phyloP scores from a whole-genome alignment of 2,797 vertebrate genomes.

The Gobionotothen gibberifrons region DNA sequence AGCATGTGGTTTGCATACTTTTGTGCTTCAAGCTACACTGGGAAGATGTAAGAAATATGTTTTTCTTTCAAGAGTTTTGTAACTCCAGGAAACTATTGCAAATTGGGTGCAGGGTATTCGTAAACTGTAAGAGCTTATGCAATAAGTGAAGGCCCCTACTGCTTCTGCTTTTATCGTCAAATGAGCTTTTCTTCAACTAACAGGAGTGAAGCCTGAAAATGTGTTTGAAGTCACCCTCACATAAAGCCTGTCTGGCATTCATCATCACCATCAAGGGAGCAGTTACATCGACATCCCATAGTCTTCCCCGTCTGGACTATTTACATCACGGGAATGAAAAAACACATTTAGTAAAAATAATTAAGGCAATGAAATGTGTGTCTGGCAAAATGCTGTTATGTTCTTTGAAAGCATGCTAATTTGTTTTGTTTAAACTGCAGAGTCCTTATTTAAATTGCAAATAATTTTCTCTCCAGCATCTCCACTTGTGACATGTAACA shows the following conservation, averaged over 20 bases:
- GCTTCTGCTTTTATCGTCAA: conserved; percentile 27
- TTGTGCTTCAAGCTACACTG: conserved; percentile 56
- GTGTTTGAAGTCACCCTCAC: conserved; percentile 22
- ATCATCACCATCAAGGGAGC: conserved; percentile 45
- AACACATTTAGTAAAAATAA: conserved; percentile 6
- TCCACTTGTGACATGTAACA: conserved; percentile 14
- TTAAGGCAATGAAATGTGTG: background rate
- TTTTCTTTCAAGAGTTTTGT: conserved; percentile 67
- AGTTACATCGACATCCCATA: conserved; percentile 18
- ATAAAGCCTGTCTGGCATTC: conserved; percentile 30
- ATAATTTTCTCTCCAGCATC: conserved; percentile 2
- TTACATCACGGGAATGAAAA: conserved; percentile 13
- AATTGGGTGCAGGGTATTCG: conserved; percentile 50
- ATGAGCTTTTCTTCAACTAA: conserved; percentile 35
- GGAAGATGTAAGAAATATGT: conserved; percentile 59
- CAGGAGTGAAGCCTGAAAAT: conserved; percentile 12
- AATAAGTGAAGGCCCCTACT: conserved; percentile 13
- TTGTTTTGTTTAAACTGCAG: conserved; percentile 7
- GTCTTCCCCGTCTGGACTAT: conserved; percentile 11
- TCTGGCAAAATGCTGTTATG: conserved; percentile 7
- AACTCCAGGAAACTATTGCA: conserved; percentile 66
- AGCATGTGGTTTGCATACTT: conserved; percentile 46
- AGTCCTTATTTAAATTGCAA: conserved; percentile 15
- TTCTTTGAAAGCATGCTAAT: conserved; percentile 6
- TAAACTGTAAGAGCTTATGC: conserved; percentile 37